Conservation (phyloP, 2,888 invertebrate species). For the Chymomyza fuscimana region DNA sequence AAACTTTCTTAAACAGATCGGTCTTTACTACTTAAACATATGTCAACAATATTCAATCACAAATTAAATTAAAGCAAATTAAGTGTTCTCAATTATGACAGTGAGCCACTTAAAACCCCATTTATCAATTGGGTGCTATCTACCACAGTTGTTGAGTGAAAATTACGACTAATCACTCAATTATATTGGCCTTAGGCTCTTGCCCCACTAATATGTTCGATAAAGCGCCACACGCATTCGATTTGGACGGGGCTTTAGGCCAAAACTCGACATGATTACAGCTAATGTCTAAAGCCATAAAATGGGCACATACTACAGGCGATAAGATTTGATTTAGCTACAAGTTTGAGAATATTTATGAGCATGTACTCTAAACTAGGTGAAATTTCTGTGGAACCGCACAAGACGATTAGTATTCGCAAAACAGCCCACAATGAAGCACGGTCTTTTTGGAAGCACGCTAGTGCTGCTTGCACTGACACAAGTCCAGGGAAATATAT, state of each 20-base stretch:
- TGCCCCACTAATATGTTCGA: constrained; percentile 4
- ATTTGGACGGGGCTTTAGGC: constrained; percentile 13
- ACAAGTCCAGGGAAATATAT: constrained; percentile 49
- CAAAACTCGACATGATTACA: constrained; percentile 14
- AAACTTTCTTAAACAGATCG: too few species aligned
- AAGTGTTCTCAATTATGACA: neutral
- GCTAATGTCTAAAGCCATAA: constrained; percentile 22
- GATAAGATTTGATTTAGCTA: constrained; percentile 46
- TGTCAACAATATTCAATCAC: neutral
- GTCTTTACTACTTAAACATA: too few species aligned
- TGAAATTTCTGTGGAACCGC: constrained; percentile 2
- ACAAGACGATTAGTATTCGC: constrained; percentile 33
- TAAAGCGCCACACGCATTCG: neutral
- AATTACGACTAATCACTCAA: neutral
- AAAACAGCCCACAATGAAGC: constrained; percentile 43
- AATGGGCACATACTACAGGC: constrained; percentile 11
- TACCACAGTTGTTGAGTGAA: neutral
- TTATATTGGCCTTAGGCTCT: neutral
- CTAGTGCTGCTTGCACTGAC: constrained; percentile 27
- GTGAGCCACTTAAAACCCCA: constrained; percentile 5
- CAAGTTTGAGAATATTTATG: constrained; percentile 20
- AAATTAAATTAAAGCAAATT: neutral
- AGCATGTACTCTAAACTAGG: neutral
- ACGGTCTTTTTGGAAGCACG: constrained; percentile 26
- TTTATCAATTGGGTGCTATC: constrained; percentile 13